Percentiles rank a stretch among this genome's conserved stretches.
Conservation (phyloP, 1,140 invertebrate genomes). For the Zophobas atratus region DNA sequence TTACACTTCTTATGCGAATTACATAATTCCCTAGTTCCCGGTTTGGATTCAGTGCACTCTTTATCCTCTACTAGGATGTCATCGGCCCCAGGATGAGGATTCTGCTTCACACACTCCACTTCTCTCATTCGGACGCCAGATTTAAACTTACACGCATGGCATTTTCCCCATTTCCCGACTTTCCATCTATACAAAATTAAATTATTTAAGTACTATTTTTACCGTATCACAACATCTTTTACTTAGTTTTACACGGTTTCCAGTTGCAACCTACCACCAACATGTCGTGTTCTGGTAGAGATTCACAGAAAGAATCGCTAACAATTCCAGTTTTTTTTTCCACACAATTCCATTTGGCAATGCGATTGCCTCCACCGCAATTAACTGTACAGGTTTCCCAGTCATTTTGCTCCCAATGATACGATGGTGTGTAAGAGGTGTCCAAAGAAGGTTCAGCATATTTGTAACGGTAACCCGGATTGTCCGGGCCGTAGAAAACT, state of each 20-base stretch:
- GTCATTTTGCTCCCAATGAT: slow-evolving; percentile 71
- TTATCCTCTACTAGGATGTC: slow-evolving; percentile 68
- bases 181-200: slow-evolving; percentile 67
- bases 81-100: slow-evolving; percentile 66
- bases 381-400: slow-evolving; percentile 68
- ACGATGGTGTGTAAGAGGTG: slow-evolving; percentile 65
- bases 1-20: slow-evolving; percentile 67
- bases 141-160: slow-evolving; percentile 69
- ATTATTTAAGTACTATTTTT: neutral
- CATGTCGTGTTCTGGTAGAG: slow-evolving; percentile 63
- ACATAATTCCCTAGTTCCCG: slow-evolving; percentile 64
- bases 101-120: slow-evolving; percentile 69
- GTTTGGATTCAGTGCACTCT: slow-evolving; percentile 66
- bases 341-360: slow-evolving; percentile 67
- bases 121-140: slow-evolving; percentile 66
- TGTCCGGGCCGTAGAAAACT: slow-evolving; percentile 64
- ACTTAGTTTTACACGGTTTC: slow-evolving; percentile 69
- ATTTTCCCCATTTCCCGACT: slow-evolving; percentile 70
- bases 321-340: slow-evolving; percentile 69
- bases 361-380: slow-evolving; percentile 69
- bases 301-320: slow-evolving; percentile 66
- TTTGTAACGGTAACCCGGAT: slow-evolving; percentile 68
- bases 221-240: slow-evolving; percentile 1
- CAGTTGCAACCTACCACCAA: slow-evolving; percentile 68
- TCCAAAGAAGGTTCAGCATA: slow-evolving; percentile 65